Evolutionary conservation across 2,888 invertebrate genomes (phyloP).

Genomic region (Neoascia interrupta): DNA sequence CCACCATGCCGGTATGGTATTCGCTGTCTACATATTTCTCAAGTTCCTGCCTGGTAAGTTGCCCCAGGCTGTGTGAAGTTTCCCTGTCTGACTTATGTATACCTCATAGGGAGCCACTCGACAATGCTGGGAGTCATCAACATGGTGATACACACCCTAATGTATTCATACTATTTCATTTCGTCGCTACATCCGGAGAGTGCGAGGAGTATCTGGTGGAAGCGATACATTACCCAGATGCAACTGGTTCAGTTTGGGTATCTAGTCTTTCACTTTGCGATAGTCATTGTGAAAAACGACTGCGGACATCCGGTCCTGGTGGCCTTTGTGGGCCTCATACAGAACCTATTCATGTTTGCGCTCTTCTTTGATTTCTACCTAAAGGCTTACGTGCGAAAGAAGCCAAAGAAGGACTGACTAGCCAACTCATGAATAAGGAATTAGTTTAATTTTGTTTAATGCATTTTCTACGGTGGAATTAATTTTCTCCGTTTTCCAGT

Average conservation of each 20-base stretch:
- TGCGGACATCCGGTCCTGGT: constrained; percentile 74
- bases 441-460: background rate
- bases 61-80: constrained; percentile 72
- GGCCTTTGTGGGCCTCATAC: constrained; percentile 74
- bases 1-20: constrained; percentile 91
- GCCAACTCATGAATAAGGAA: background rate
- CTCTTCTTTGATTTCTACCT: constrained; percentile 78
- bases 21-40: constrained; percentile 83
- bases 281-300: constrained; percentile 74
- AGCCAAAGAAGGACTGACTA: background rate
- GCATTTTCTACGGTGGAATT: constrained; percentile 13
- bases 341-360: constrained; percentile 78
- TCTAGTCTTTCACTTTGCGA: constrained; percentile 82
- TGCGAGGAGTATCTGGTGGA: constrained; percentile 89
- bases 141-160: constrained; percentile 88
- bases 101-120: constrained; percentile 85
- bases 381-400: constrained; percentile 74
- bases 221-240: constrained; percentile 90
- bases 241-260: constrained; percentile 88
- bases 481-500: background rate
- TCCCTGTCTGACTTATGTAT: background rate
- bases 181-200: constrained; percentile 86
- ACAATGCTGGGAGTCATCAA: constrained; percentile 87
- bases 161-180: constrained; percentile 91
- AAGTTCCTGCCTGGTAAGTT: constrained; percentile 82